Conservation (phyloP, 1,140 invertebrate genomes). For the Brachionus sp. region DNA sequence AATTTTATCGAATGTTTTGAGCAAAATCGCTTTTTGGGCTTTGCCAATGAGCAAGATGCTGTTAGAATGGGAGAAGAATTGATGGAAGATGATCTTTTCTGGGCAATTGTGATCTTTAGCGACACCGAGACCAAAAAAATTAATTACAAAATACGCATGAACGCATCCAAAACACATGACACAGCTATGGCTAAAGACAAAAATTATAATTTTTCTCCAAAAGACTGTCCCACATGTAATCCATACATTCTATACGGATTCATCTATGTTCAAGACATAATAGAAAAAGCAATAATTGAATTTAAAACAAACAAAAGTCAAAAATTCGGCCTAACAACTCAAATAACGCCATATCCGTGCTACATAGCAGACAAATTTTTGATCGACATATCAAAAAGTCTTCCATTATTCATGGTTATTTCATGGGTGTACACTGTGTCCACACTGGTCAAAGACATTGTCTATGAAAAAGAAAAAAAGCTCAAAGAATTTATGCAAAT, state of each 20-base stretch:
- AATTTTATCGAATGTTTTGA: conserved; percentile 20
- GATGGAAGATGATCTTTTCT: conserved; percentile 8
- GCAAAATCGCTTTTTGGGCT: conserved; percentile 4
- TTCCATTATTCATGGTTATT: conserved; percentile 70
- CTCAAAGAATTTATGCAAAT: conserved; percentile 66
- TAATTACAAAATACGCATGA: conserved; percentile 33
- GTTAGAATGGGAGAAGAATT: not conserved
- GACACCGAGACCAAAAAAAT: not conserved
- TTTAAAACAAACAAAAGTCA: conserved; percentile 41
- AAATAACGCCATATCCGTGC: conserved; percentile 21
- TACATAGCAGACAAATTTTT: conserved; percentile 61
- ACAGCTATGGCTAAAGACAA: not conserved
- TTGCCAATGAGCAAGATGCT: conserved; percentile 3
- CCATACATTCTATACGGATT: conserved; percentile 54
- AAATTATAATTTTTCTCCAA: conserved; percentile 12
- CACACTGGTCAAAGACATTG: conserved; percentile 71
- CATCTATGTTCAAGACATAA: conserved; percentile 70
- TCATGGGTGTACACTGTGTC: conserved; percentile 70
- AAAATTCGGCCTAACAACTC: conserved; percentile 11
- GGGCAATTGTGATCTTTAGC: not conserved
- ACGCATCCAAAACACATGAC: conserved; percentile 6
- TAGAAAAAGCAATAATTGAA: conserved; percentile 68
- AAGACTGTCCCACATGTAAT: conserved; percentile 12
- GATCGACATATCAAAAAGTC: conserved; percentile 64
- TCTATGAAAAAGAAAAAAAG: conserved; percentile 67